These are phyloP conservation scores for Dryobotodes eremita DNA, from an alignment of 2,888 invertebrate species.

Conservation along the genomic window DNA sequence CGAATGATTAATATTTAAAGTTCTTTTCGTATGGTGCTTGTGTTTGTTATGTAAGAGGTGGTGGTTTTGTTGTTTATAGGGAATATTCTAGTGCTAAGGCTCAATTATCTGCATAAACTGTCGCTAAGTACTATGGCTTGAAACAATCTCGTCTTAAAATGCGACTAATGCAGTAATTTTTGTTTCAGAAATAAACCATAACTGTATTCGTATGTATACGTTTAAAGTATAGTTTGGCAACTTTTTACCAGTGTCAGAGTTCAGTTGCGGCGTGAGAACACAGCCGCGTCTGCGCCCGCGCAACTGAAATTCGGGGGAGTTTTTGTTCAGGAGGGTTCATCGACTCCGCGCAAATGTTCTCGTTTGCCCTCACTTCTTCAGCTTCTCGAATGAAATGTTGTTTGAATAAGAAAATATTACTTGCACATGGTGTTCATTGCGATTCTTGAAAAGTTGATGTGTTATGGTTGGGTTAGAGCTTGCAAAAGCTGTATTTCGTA, in stretches of 20 bases:
- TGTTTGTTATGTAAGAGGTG: background rate
- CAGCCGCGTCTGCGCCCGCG: slow-evolving; percentile 67
- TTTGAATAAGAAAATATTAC: slow-evolving; percentile 61
- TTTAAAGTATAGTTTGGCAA: slow-evolving; percentile 71
- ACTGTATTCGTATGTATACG: slow-evolving; percentile 4
- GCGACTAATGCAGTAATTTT: background rate
- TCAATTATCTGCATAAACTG: background rate
- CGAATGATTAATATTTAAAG: background rate
- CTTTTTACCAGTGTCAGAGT: slow-evolving; percentile 87
- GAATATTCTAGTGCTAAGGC: too few species aligned
- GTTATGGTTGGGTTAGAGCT: background rate
- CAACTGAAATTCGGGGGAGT: slow-evolving; percentile 87
- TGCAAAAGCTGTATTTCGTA: background rate
- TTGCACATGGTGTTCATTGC: slow-evolving; percentile 60
- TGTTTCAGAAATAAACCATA: background rate
- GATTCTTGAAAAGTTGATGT: slow-evolving; percentile 46
- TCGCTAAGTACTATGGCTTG: background rate
- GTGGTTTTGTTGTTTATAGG: too few species aligned
- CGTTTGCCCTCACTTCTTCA: slow-evolving; percentile 63
- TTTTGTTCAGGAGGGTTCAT: slow-evolving; percentile 88
- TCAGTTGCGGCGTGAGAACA: slow-evolving; percentile 86
- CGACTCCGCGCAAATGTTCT: slow-evolving; percentile 81
- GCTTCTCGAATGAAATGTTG: slow-evolving; percentile 52
- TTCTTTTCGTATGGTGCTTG: background rate
- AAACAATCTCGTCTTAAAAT: background rate